These are phyloP conservation scores for Caenorhabditis sp. DNA, from an alignment of 2,888 invertebrate species.

Conservation along the genomic window DNA sequence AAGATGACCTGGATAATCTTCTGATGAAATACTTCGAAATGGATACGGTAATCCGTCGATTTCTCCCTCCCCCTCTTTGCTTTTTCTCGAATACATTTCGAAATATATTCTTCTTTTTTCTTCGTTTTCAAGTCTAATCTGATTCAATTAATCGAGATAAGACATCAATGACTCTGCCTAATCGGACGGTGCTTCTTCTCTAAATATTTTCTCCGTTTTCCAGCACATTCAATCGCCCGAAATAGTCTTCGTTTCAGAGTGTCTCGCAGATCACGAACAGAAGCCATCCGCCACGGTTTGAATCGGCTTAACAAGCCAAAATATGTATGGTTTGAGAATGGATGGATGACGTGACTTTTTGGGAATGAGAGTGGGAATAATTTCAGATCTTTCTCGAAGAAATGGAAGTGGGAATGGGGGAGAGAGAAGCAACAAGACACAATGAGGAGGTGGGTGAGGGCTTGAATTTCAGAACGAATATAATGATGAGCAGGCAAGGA, in stretches of 20 bases:
- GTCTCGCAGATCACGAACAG: constrained; percentile 5
- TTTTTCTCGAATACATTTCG: background rate
- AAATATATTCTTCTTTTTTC: too few relatives aligned
- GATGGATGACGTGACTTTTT: constrained; percentile 14
- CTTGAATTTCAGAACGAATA: constrained; percentile 35
- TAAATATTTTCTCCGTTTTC: constrained; percentile 1
- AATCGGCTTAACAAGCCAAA: background rate
- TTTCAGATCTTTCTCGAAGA: background rate
- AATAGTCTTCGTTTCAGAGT: background rate
- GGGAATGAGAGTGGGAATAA: background rate
- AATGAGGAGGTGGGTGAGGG: constrained; percentile 8
- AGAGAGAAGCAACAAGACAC: constrained; percentile 19
- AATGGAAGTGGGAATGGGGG: too few relatives aligned
- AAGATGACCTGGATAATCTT: background rate
- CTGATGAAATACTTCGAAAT: background rate
- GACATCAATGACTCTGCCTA: constrained; percentile 7
- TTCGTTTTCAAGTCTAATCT: background rate
- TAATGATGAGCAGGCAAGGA: constrained; percentile 6
- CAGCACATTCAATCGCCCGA: background rate
- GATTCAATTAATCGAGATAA: constrained; percentile 8
- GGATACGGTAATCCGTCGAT: background rate
- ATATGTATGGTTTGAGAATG: background rate
- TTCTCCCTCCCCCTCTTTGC: background rate
- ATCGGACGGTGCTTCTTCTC: background rate
- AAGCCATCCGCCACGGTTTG: background rate